A percentile compares a stretch with the other conserved stretches of the same genome.
Evolutionary conservation across 2,113 vertebrate species (phyloP).

Genomic region (Chiloscyllium plagiosum): DNA sequence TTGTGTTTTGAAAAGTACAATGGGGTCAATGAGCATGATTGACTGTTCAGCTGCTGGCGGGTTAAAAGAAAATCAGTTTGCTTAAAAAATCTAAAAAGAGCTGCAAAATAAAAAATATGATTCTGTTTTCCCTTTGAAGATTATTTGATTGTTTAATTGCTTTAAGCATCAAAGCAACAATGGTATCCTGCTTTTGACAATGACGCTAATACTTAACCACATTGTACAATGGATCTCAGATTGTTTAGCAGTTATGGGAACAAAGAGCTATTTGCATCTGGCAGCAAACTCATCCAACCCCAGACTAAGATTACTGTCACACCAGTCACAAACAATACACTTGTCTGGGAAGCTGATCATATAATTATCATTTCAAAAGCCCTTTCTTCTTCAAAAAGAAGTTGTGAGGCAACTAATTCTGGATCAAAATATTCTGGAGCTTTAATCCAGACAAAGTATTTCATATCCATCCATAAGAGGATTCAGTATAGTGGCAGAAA

Average conservation of each 20-base stretch:
- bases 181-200: background rate
- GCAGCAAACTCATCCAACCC: background rate
- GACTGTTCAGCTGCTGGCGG: background rate
- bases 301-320: background rate
- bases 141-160: background rate
- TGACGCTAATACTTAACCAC: background rate
- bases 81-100: background rate
- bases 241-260: background rate
- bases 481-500: background rate
- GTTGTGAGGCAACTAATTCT: background rate
- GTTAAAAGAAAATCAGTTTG: background rate
- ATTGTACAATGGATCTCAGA: background rate
- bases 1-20: background rate
- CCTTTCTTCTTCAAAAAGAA: background rate
- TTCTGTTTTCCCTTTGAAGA: background rate
- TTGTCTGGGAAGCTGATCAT: background rate
- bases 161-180: conserved; percentile 3
- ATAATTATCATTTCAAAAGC: background rate
- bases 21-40: background rate
- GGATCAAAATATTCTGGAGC: background rate
- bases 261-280: background rate
- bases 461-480: background rate
- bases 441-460: background rate
- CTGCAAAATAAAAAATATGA: background rate
- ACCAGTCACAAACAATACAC: background rate